Evolutionary conservation across 2,888 invertebrate genomes (phyloP).

Genomic region (Ormyrus thymus): DNA sequence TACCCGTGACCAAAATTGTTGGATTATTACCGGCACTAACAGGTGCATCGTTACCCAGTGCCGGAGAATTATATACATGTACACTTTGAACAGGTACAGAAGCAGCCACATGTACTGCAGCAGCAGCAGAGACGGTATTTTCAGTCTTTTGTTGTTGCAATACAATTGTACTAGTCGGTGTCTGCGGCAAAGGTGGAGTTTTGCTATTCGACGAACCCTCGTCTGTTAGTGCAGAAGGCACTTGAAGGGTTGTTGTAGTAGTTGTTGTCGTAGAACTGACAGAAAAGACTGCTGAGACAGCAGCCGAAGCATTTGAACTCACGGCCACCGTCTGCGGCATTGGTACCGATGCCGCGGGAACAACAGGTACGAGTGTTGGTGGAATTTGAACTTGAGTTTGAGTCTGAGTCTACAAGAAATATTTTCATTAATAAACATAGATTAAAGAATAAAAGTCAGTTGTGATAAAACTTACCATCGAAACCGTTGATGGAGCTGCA

Average conservation of each 20-base stretch:
- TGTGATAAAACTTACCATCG: neutral
- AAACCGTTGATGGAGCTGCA: slow-evolving; percentile 47
- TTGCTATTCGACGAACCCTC: slow-evolving; percentile 31
- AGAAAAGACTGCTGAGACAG: neutral
- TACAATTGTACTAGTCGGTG: neutral
- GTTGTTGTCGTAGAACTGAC: neutral
- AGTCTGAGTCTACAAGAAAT: neutral
- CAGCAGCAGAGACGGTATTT: neutral
- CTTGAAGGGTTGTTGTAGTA: slow-evolving; percentile 1
- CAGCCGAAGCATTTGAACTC: neutral
- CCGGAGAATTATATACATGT: slow-evolving; percentile 55
- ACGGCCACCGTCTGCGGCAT: slow-evolving; percentile 55
- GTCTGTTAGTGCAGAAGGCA: neutral
- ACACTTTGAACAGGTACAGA: slow-evolving; percentile 36
- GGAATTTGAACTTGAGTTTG: slow-evolving; percentile 45
- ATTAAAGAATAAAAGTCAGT: no score
- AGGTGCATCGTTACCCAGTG: slow-evolving; percentile 48
- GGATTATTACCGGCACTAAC: slow-evolving; percentile 31
- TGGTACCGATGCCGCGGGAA: slow-evolving; percentile 53
- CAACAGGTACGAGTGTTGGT: slow-evolving; percentile 18
- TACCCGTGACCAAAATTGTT: slow-evolving; percentile 45
- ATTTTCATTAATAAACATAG: no score
- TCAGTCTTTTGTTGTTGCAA: slow-evolving; percentile 29
- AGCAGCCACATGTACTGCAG: slow-evolving; percentile 28
- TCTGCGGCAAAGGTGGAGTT: slow-evolving; percentile 44